Evolutionary conservation across 37 sponge, comb jelly and placozoan species (phyloP), one percentile per base, ranked within the genome.

Genomic region (Cliona cf. orientalis): DNA sequence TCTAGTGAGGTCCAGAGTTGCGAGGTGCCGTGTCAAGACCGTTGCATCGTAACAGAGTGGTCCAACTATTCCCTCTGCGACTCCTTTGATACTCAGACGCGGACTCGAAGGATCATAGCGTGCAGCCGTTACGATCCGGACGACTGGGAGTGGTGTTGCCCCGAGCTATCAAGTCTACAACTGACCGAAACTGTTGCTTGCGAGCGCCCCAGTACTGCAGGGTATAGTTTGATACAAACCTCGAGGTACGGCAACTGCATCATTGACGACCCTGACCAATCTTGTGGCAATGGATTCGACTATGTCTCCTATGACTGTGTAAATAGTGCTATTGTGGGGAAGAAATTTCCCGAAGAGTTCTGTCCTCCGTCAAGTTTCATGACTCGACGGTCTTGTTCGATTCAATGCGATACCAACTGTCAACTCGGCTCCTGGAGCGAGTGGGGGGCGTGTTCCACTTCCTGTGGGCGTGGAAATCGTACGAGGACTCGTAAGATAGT

Each of bases 21-120:
- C 44, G 25, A 29, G 6, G 61, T 60, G 3, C 28, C 42, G 5
- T 82, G 82, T 32, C 2, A 1, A 23, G 46, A 72, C 4, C 11
- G 64, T 1, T 82, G 82, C 34, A 3, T 82, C 1, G 49, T 82
- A 0, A 61, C 82, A 21, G 73, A 82, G 7, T 82, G 82, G 82
- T 63, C 73, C 19, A 26, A 82, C 23, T 71, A 45, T 14, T 35
- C 38, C 32, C 14, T 4, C 21, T 82, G 82, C 26, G 43, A 58
- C 3, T 4, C 29, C 9, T 42, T 45, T 29, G 62, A 38, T 42
- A 69, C 1, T 11, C 61, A 29, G 64, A 42, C 3, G 3, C 62
- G 82, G 25, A 40, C 72, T 2, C 42, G 82, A 72, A 33, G 62
- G 3, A 82, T 82, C 14, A 22, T 72, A 0, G 46, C 73, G 0